A percentile compares a stretch with the other conserved stretches of the same genome.
These are phyloP conservation scores for Tipula helvola DNA, from an alignment of 2,888 invertebrate species.

Conservation along the genomic window DNA sequence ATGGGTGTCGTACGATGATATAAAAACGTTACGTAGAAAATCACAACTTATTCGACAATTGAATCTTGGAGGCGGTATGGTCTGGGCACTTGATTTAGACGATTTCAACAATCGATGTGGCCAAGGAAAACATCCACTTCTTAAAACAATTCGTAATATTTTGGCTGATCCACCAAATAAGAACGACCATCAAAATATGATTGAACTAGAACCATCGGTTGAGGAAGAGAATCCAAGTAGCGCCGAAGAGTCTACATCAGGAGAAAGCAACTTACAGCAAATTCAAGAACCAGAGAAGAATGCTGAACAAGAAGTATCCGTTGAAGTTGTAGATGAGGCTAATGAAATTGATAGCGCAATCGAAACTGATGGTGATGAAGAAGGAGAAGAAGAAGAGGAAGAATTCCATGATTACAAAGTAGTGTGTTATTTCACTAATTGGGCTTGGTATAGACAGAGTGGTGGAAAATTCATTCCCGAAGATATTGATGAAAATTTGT, in stretches of 20 bases:
- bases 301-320: not conserved
- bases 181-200: slow-evolving; percentile 16
- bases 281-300: not conserved
- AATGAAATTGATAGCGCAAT: not conserved
- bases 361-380: slow-evolving; percentile 23
- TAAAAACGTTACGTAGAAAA: slow-evolving; percentile 64
- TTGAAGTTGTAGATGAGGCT: not conserved
- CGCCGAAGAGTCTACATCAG: not conserved
- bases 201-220: not conserved
- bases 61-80: slow-evolving; percentile 76
- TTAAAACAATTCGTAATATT: slow-evolving; percentile 62
- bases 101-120: slow-evolving; percentile 73
- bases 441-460: slow-evolving; percentile 86
- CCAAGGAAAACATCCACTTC: slow-evolving; percentile 65
- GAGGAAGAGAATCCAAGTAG: slow-evolving; percentile 19
- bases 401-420: slow-evolving; percentile 49
- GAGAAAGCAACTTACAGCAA: not conserved
- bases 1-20: slow-evolving; percentile 86
- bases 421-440: slow-evolving; percentile 85
- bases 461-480: slow-evolving; percentile 69
- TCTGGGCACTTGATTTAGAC: slow-evolving; percentile 83
- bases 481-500: slow-evolving; percentile 72
- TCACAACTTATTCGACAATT: slow-evolving; percentile 63
- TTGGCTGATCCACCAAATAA: slow-evolving; percentile 40
- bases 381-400: slow-evolving; percentile 12